A percentile compares a stretch with the other conserved stretches of the same genome.
These are phyloP conservation scores for Caprella mutica DNA, from an alignment of 2,888 invertebrate genomes.

Conservation along the genomic window DNA sequence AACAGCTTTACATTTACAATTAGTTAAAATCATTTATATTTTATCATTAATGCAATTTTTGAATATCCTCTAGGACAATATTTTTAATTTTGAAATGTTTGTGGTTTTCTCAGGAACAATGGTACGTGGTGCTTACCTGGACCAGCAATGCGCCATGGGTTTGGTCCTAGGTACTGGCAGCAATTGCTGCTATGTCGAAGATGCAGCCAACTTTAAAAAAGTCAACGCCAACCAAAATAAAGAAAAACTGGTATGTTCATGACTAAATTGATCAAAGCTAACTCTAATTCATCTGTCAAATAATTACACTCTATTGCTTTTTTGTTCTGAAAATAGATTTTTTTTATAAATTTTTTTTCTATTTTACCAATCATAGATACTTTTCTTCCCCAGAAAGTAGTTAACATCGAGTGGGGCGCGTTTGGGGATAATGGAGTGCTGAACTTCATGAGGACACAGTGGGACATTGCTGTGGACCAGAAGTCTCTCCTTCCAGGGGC, in stretches of 20 bases:
- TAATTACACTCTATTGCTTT: too few species aligned
- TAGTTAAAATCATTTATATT: too few species aligned
- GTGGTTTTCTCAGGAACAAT: slow-evolving; percentile 38
- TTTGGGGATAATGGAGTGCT: slow-evolving; percentile 70
- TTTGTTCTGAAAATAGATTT: too few species aligned
- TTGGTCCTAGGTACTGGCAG: slow-evolving; percentile 69
- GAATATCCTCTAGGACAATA: too few species aligned
- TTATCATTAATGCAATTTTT: too few species aligned
- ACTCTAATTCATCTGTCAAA: too few species aligned
- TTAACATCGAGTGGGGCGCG: slow-evolving; percentile 72
- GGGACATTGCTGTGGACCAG: slow-evolving; percentile 8
- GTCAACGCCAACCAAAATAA: slow-evolving; percentile 53
- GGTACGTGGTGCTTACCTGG: slow-evolving; percentile 55
- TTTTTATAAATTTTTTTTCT: too few species aligned
- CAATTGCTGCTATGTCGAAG: slow-evolving; percentile 69
- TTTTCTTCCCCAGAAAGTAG: slow-evolving; percentile 55
- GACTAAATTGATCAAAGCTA: too few species aligned
- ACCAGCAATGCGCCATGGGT: slow-evolving; percentile 54
- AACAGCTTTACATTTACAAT: too few species aligned
- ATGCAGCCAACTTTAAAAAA: slow-evolving; percentile 54
- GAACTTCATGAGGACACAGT: slow-evolving; percentile 54
- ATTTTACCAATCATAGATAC: too few species aligned
- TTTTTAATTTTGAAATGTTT: too few species aligned
- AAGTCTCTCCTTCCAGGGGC: slow-evolving; percentile 6
- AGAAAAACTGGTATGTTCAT: slow-evolving; percentile 29